Conservation (phyloP, 2,113 vertebrate species). For the Carassius gibelio region DNA sequence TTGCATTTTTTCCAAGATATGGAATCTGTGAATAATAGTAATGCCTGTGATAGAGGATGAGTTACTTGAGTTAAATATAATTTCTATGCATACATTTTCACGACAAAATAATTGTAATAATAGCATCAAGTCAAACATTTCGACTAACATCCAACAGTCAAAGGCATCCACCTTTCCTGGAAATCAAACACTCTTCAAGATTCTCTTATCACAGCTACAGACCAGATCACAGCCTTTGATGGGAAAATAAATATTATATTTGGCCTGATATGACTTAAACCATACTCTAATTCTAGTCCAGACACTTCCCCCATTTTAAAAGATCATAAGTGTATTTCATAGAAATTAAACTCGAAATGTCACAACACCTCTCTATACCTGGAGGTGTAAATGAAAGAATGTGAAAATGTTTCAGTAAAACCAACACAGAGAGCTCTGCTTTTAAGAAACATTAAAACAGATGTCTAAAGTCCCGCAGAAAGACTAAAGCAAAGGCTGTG, state of each 20-base stretch:
- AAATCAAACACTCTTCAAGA: not conserved
- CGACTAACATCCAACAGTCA: not conserved
- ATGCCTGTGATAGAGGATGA: not conserved
- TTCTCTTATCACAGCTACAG: constrained; percentile 4
- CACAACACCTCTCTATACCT: not conserved
- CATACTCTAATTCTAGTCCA: not conserved
- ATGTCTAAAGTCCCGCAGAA: not conserved
- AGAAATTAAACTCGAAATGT: constrained; percentile 5
- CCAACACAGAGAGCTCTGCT: not conserved
- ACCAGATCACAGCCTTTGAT: not conserved
- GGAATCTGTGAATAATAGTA: not conserved
- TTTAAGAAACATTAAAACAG: not conserved
- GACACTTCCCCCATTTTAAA: not conserved
- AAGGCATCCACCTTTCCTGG: not conserved
- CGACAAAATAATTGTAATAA: not conserved
- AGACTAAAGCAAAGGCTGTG: constrained; percentile 7
- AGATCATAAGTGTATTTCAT: not conserved
- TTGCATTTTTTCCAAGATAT: not conserved
- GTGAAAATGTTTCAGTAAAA: not conserved
- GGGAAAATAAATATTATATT: not conserved
- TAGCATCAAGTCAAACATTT: not conserved
- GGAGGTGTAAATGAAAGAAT: not conserved
- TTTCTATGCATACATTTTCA: not conserved
- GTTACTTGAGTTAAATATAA: not conserved
- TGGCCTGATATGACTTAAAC: not conserved